These are phyloP conservation scores for Cancer borealis DNA, from an alignment of 2,888 invertebrate species.

Conservation along the genomic window DNA sequence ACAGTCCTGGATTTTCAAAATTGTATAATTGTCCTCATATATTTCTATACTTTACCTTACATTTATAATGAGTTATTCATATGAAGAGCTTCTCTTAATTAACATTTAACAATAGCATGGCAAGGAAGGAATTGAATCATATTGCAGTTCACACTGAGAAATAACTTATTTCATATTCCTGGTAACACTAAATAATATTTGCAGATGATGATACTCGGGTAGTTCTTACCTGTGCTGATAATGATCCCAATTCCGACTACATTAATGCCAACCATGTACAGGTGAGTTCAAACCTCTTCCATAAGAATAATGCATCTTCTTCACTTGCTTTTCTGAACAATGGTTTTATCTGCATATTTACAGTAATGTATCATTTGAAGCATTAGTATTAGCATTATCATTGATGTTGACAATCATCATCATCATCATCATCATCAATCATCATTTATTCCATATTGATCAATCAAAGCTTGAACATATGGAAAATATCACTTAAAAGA, in stretches of 20 bases:
- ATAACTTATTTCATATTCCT: not conserved
- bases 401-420: not conserved
- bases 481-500: too few relatives aligned
- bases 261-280: constrained; percentile 69
- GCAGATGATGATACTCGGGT: constrained; percentile 44
- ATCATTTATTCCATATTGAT: too few relatives aligned
- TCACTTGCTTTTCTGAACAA: not conserved
- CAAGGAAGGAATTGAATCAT: not conserved
- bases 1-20: too few relatives aligned
- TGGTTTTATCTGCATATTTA: too few relatives aligned
- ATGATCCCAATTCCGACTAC: constrained; percentile 50
- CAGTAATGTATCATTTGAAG: not conserved
- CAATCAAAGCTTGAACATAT: too few relatives aligned
- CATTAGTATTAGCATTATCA: not conserved
- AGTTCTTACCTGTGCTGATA: not conserved
- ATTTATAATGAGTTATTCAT: not conserved
- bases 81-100: too few relatives aligned
- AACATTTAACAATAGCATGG: not conserved
- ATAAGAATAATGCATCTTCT: not conserved
- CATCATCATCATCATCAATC: not conserved
- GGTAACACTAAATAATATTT: not conserved
- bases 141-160: not conserved
- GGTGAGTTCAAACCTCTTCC: constrained; percentile 20
- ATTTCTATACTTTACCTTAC: too few relatives aligned
- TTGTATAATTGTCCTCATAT: too few relatives aligned